phyloP scores from a whole-genome alignment of 2,797 vertebrate species.

The Helicolenus hilgendorfi region DNA sequence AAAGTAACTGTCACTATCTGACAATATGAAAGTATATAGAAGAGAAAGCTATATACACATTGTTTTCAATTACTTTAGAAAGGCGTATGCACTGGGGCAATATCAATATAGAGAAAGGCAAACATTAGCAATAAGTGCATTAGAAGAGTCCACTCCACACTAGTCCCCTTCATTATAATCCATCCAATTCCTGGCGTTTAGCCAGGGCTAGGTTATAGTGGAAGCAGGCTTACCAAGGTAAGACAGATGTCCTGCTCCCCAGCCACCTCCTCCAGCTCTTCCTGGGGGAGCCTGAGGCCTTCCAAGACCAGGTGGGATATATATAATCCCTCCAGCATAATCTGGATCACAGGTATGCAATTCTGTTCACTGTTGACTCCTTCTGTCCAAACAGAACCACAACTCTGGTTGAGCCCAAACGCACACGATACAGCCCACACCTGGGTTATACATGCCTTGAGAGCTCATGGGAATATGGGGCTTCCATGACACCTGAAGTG shows the following conservation, averaged over 20 bases:
- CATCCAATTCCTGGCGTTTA: not conserved
- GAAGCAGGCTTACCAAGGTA: slow-evolving; percentile 36
- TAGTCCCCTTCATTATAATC: not conserved
- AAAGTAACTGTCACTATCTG: not conserved
- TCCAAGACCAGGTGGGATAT: slow-evolving; percentile 35
- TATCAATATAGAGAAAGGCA: not conserved
- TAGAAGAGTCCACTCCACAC: not conserved
- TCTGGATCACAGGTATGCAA: slow-evolving; percentile 22
- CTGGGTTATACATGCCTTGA: not conserved
- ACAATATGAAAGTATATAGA: not conserved
- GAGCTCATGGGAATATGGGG: not conserved
- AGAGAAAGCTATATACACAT: not conserved
- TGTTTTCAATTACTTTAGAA: not conserved
- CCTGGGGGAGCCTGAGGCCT: slow-evolving; percentile 3
- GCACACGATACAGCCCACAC: not conserved
- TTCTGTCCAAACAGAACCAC: not conserved
- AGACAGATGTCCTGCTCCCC: slow-evolving; percentile 39
- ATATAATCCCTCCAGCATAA: slow-evolving; percentile 14
- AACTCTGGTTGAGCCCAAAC: not conserved
- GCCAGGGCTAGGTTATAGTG: slow-evolving; percentile 11
- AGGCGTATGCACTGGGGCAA: not conserved
- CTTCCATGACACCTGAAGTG: not conserved
- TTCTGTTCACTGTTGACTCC: not conserved
- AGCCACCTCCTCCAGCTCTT: slow-evolving; percentile 10
- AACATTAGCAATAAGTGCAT: not conserved